Percentiles rank a stretch among this genome's conserved stretches.
These are phyloP conservation scores for Lordiphosa fenestrarum DNA, from an alignment of 2,888 invertebrate species.

Conservation along the genomic window DNA sequence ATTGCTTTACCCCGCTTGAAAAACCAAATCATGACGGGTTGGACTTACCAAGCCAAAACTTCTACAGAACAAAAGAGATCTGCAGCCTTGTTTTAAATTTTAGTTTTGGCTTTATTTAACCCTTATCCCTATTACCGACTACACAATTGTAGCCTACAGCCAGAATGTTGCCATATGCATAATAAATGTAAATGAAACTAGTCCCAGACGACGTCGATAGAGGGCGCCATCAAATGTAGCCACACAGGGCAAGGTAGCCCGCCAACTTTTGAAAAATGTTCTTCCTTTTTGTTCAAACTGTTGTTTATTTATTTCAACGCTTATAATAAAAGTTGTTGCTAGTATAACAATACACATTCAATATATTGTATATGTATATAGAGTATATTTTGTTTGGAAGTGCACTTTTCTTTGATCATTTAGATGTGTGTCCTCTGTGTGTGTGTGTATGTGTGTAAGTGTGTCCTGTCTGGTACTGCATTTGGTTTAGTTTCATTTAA, in stretches of 20 bases:
- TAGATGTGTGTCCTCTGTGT: conserved; percentile 28
- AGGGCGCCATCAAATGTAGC: too few species aligned
- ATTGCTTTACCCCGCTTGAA: too few species aligned
- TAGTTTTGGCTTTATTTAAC: too few species aligned
- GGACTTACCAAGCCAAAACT: too few species aligned
- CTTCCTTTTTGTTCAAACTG: conserved; percentile 55
- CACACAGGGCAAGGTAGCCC: not conserved
- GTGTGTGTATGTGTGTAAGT: conserved; percentile 28
- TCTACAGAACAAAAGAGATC: too few species aligned
- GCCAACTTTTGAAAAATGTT: not conserved
- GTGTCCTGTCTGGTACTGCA: conserved; percentile 35
- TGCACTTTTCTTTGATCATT: conserved; percentile 59
- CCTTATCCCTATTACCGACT: too few species aligned
- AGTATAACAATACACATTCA: conserved; percentile 65
- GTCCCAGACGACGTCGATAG: too few species aligned
- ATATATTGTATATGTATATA: conserved; percentile 48
- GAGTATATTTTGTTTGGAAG: conserved; percentile 50
- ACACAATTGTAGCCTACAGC: too few species aligned
- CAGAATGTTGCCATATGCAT: too few species aligned
- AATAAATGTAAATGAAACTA: too few species aligned
- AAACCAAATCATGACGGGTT: too few species aligned
- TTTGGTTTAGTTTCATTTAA: conserved; percentile 22
- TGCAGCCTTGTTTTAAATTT: too few species aligned
- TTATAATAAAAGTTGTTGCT: conserved; percentile 57
- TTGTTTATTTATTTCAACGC: conserved; percentile 73